Evolutionary conservation across 2,113 vertebrate genomes (phyloP), one percentile per base, ranked within the genome.

Genomic region (Elephas maximus): DNA sequence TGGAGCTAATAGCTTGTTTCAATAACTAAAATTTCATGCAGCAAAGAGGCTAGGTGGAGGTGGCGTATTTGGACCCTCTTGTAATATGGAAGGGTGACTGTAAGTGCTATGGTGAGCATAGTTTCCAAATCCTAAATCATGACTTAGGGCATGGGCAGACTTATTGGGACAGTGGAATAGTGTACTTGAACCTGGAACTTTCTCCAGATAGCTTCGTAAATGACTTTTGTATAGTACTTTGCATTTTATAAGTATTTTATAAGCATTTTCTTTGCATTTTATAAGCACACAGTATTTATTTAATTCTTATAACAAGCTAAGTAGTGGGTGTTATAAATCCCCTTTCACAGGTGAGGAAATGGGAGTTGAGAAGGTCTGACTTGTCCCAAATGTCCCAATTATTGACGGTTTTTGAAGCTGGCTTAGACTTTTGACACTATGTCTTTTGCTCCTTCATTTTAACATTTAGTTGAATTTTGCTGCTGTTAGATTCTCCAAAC

Each of bases 91-190:
- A 62, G 57, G 18, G 71, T 48, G 53, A 67, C 37, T 53, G 11
- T 89, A 30, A 30, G 10, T 48, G 28, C 51, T 88, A 21, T 21
- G 78, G 1, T 88, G 44, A 41, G 8, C 26, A 63, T 33, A 44
- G 53, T 88, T 80, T 92, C 5, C 41, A 77, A n/a, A 60, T 24
- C 71, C n/a, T 81, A 71, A 93, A 24, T 96, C 63, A 76, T 57
- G 12, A 88, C 18, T 37, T 3, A 51, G 8, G 15, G 45, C 20
- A 0, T 71, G 48, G 8, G 18, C 77, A 3, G 44, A 67, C 45
- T 80, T 96, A 81, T 10, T 78, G 15, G 53, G 71, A 77, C 12
- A 33, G 21, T 67, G 28, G 30, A 71, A 78, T 84, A 78, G 2
- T 82, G 17, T 80, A 8, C 9, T 77, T 81, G 28, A 80, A 88